Conservation (phyloP, 53 echinoderm and acorn worm genomes). For the Holothuria leucospilota region DNA sequence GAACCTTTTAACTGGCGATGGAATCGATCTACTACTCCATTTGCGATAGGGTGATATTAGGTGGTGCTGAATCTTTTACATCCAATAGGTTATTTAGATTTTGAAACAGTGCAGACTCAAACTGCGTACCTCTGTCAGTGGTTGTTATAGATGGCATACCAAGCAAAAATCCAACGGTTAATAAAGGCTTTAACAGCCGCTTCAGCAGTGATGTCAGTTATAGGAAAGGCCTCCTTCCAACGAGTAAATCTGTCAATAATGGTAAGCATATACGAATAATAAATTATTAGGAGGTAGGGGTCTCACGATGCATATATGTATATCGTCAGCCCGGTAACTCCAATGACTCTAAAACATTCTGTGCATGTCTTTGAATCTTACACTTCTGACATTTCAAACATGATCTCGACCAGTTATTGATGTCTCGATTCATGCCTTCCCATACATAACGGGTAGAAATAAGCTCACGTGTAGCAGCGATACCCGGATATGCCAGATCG, state of each 20-base stretch:
- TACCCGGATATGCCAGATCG: no score
- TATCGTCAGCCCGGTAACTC: not conserved
- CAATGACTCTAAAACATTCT: not conserved
- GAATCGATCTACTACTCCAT: not conserved
- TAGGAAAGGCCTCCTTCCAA: not conserved
- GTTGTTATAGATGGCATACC: not conserved
- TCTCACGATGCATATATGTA: not conserved
- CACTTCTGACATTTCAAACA: not conserved
- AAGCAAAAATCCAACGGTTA: not conserved
- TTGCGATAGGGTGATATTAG: not conserved
- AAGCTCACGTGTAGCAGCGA: not conserved
- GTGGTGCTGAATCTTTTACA: not conserved
- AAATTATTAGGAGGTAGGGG: not conserved
- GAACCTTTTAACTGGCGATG: no score
- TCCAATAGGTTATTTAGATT: not conserved
- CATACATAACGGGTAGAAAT: not conserved
- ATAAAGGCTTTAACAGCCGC: not conserved
- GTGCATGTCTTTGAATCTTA: not conserved
- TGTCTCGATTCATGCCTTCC: not conserved
- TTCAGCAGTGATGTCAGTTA: not conserved
- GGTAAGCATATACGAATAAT: not conserved
- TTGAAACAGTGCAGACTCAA: not conserved
- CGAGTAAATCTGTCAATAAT: not conserved
- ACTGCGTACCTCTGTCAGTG: not conserved
- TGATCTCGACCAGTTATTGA: not conserved